These are phyloP conservation scores for Callaeas wilsoni DNA, from an alignment of 2,113 vertebrate genomes.

Conservation along the genomic window DNA sequence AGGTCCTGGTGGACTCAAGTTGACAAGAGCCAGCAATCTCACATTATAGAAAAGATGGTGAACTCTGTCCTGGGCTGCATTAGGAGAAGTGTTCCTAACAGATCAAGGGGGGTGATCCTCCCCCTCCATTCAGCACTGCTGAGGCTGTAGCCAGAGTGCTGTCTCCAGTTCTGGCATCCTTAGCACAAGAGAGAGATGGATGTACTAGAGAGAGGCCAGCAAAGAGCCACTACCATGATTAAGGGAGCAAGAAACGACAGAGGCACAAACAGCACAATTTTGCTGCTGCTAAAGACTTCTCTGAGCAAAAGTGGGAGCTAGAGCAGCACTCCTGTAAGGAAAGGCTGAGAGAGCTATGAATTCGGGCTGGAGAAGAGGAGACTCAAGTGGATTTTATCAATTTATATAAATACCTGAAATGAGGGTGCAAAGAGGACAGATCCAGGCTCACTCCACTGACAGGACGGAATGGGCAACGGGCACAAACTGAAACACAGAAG, in stretches of 20 bases:
- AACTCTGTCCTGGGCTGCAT: not conserved
- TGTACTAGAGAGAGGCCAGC: not conserved
- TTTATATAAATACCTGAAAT: not conserved
- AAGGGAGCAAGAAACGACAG: not conserved
- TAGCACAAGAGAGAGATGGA: not conserved
- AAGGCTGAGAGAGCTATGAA: not conserved
- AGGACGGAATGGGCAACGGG: rapidly evolving
- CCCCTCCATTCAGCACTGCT: not conserved
- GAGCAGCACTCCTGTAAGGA: not conserved
- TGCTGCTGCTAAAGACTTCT: not conserved
- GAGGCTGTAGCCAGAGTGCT: not conserved
- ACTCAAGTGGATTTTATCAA: not conserved
- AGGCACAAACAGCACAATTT: not conserved
- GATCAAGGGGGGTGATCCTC: not conserved
- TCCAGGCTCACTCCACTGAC: not conserved
- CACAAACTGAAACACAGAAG: not conserved
- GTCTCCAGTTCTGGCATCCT: not conserved
- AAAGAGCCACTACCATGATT: not conserved
- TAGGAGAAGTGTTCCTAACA: not conserved
- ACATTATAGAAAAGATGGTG: not conserved
- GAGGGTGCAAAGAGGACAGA: not conserved
- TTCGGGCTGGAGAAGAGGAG: not conserved
- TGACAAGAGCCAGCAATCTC: not conserved
- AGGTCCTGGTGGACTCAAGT: not conserved
- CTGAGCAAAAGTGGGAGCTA: not conserved